phyloP scores from a whole-genome alignment of 2,113 vertebrate genomes.

The Anhinga anhinga region DNA sequence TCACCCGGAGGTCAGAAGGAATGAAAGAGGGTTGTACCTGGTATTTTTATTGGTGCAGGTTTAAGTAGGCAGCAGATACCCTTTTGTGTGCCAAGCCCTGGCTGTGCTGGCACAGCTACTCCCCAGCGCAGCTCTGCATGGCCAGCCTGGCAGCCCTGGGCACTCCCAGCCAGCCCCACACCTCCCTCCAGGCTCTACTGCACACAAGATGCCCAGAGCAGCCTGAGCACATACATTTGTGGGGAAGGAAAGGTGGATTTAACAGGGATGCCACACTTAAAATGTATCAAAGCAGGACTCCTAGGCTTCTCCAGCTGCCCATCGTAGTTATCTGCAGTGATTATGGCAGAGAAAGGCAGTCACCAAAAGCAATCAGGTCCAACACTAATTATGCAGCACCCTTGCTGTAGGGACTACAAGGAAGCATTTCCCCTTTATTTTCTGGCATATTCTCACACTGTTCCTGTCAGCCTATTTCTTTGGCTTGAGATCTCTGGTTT shows the following conservation, averaged over 20 bases:
- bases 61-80: background rate
- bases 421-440: background rate
- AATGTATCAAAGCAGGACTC: background rate
- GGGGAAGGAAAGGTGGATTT: background rate
- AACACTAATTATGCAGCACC: background rate
- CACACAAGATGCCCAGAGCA: accelerated
- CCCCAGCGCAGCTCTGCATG: background rate
- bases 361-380: background rate
- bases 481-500: background rate
- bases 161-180: background rate
- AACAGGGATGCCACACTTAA: accelerated
- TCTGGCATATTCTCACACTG: background rate
- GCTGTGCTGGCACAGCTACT: background rate
- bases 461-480: background rate
- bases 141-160: background rate
- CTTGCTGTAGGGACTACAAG: background rate
- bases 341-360: background rate
- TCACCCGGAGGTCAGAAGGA: background rate
- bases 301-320: background rate
- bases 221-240: accelerated
- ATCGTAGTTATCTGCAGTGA: background rate
- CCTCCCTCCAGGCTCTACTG: background rate
- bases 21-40: background rate
- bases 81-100: background rate
- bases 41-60: background rate